Percentiles rank a stretch among this genome's conserved stretches.
phyloP scores from a whole-genome alignment of 2,797 vertebrate species.

The Vipera ursinii region DNA sequence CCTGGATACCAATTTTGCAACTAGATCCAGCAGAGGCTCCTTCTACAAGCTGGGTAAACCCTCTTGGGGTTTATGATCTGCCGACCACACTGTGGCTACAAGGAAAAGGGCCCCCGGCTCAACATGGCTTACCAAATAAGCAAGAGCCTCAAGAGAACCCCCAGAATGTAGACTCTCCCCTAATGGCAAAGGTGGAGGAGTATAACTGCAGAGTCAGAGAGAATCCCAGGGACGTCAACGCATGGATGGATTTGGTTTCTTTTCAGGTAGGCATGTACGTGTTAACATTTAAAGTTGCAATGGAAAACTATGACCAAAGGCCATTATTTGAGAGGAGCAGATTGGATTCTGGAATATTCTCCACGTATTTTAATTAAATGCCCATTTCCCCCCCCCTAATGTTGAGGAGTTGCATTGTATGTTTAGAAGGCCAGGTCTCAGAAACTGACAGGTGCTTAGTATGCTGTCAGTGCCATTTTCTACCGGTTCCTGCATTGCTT shows the following conservation, averaged over 20 bases:
- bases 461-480: too few relatives aligned
- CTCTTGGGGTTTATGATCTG: conserved; percentile 87
- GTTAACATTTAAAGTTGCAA: background rate
- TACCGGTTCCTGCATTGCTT: background rate
- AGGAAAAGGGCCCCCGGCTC: conserved; percentile 78
- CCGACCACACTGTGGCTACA: conserved; percentile 87
- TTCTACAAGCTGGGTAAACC: conserved; percentile 73
- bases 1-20: conserved; percentile 77
- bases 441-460: background rate
- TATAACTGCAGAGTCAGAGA: conserved; percentile 89
- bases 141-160: conserved; percentile 41
- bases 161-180: conserved; percentile 38
- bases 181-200: conserved; percentile 82
- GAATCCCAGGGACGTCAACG: conserved; percentile 79
- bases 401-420: background rate
- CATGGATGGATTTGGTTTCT: conserved; percentile 89
- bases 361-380: background rate
- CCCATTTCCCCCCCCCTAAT: background rate
- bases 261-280: conserved; percentile 80
- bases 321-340: background rate
- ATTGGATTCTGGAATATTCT: background rate
- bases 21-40: conserved; percentile 44
- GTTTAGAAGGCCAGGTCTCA: background rate
- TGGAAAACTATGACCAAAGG: background rate
- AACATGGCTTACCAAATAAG: conserved; percentile 52